Evolutionary conservation across 2,113 vertebrate species (phyloP).

Genomic region (Trematocara stigmaticum): DNA sequence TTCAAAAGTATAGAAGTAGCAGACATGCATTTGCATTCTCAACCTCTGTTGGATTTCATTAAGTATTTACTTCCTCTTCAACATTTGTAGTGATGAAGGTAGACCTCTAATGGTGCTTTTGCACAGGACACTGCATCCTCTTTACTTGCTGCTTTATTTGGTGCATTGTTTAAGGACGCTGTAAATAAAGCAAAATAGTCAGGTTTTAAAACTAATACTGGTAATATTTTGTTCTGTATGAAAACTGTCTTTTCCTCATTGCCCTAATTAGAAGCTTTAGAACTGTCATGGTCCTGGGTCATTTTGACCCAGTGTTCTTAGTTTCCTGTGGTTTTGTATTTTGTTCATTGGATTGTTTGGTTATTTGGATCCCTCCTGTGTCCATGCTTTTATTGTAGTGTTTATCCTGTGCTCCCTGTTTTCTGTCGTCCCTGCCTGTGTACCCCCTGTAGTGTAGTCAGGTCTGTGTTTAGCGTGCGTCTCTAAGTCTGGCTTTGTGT

Average conservation of each 20-base stretch:
- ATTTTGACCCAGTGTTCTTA: no score
- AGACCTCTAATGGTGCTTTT: background rate
- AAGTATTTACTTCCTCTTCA: background rate
- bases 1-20: background rate
- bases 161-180: background rate
- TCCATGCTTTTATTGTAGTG: no score
- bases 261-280: background rate
- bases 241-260: background rate
- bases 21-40: background rate
- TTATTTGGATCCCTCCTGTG: no score
- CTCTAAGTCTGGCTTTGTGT: no score
- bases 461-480: no score
- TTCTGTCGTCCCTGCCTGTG: no score
- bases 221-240: background rate
- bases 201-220: background rate
- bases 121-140: background rate
- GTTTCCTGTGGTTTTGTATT: no score
- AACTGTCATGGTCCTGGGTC: no score
- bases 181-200: background rate
- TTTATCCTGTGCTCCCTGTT: no score
- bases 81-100: background rate
- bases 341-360: no score
- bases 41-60: background rate
- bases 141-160: background rate
- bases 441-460: no score